phyloP scores from a whole-genome alignment of 2,113 vertebrate species.

The Aptenodytes patagonicus region DNA sequence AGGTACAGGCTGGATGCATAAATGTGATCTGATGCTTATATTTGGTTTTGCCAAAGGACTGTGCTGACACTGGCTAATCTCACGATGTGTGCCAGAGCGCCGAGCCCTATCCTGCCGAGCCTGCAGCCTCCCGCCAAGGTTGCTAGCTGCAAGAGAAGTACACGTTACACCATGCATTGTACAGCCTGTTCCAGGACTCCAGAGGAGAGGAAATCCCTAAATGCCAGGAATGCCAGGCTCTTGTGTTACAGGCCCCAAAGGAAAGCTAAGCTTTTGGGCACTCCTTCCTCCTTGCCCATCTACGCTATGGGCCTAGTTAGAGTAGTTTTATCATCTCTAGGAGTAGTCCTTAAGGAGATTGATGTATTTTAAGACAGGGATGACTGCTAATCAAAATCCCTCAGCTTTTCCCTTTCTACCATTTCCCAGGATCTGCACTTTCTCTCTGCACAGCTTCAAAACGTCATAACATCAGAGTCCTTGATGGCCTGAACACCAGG shows the following conservation, averaged over 20 bases:
- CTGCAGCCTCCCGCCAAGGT: background rate
- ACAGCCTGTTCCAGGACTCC: background rate
- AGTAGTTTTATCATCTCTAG: background rate
- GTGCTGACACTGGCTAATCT: background rate
- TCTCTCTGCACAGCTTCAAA: background rate
- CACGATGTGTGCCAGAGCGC: background rate
- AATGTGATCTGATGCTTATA: background rate
- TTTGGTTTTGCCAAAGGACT: background rate
- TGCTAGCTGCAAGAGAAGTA: background rate
- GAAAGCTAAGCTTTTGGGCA: background rate
- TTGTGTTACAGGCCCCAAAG: background rate
- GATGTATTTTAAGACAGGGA: background rate
- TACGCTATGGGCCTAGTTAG: background rate
- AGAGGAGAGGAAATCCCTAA: background rate
- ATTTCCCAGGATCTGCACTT: background rate
- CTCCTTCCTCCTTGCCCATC: background rate
- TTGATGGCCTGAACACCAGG: background rate
- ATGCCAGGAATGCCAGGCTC: background rate
- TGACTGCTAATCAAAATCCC: background rate
- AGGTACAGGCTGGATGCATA: background rate
- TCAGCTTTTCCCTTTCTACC: background rate
- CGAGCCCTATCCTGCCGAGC: background rate
- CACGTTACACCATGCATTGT: background rate
- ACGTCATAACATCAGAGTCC: accelerated
- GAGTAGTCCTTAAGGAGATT: background rate